Conservation (phyloP, 2,888 invertebrate genomes). For the Meteorus colon region DNA sequence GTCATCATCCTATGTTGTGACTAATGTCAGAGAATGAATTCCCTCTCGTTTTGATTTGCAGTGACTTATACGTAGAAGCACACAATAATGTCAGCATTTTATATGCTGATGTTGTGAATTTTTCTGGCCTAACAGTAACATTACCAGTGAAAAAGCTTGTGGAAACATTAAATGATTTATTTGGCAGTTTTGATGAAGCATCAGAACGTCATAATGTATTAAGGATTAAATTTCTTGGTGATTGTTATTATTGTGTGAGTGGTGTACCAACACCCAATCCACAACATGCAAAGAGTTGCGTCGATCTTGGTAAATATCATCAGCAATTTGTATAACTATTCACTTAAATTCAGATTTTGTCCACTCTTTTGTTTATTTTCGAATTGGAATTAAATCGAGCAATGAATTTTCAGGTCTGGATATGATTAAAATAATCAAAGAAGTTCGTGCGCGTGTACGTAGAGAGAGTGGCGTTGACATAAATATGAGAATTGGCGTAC, state of each 20-base stretch:
- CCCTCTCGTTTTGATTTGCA: conserved; percentile 71
- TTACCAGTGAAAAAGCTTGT: conserved; percentile 88
- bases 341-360: background rate
- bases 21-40: background rate
- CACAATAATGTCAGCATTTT: conserved; percentile 92
- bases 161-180: conserved; percentile 91
- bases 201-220: conserved; percentile 88
- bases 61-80: conserved; percentile 89
- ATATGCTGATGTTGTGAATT: conserved; percentile 95
- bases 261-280: conserved; percentile 86
- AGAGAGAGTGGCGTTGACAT: conserved; percentile 89
- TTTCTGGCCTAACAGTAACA: conserved; percentile 89
- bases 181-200: conserved; percentile 92
- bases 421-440: conserved; percentile 93
- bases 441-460: conserved; percentile 76
- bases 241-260: conserved; percentile 95
- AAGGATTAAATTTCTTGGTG: conserved; percentile 93
- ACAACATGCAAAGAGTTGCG: conserved; percentile 92
- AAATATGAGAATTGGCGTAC: conserved; percentile 97
- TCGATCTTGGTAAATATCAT: conserved; percentile 79
- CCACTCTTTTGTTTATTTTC: too few species aligned
- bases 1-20: background rate
- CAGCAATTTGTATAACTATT: conserved; percentile 6
- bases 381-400: background rate
- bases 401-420: conserved; percentile 77